Base-by-base conservation (phyloP, 2,888 invertebrate genomes). In the Ernsta delagoae region DNA sequence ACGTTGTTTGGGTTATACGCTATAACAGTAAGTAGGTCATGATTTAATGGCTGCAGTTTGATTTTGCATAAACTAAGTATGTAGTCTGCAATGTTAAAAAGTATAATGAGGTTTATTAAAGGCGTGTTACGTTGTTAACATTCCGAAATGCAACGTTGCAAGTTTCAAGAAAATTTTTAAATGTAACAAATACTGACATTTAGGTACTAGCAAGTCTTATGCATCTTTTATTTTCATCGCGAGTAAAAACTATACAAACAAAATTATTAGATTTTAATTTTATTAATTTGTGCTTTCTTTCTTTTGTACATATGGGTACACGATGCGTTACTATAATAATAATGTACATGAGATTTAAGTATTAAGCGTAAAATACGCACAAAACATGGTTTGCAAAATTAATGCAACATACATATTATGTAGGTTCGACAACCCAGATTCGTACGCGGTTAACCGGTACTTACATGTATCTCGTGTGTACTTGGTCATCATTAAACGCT, bases 11-110 rank as follows among this genome's bases (percentile, higher is more conserved):
- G 62, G 41, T 63, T 56, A 59, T 53, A 72, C 62, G 63, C 57
- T 50, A 53, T 59, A 70, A 65, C 64, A 73, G 73, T 74, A 85
- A 86, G 81, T 86, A 73, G 87, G 87, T 85, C 88, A 87, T 74
- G 83, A 86, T 85, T 88, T 87, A 85, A 71, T 63, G 66, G 62
- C 69, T 75, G 76, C 87, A 83, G 79, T 75, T 75, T 75, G 71
- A 86, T 90, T 91, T 41, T 83, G 79, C 86, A 87, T 90, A 84
- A 85, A 76, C n/a, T 24, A 24, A 1, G 78, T 76, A 82, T 83
- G 83, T 85, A 83, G 82, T 81, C 79, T 84, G 83, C 79, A 78
- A 76, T 80, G 80, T 79, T 78, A 75, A 78, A 57, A 11, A 31
- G 77, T 63, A 71, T 24, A 24, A 24, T 24, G 24, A 24, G 24